These are phyloP conservation scores for Thripadectes ignobilis DNA, from an alignment of 2,797 vertebrate species.

Conservation along the genomic window DNA sequence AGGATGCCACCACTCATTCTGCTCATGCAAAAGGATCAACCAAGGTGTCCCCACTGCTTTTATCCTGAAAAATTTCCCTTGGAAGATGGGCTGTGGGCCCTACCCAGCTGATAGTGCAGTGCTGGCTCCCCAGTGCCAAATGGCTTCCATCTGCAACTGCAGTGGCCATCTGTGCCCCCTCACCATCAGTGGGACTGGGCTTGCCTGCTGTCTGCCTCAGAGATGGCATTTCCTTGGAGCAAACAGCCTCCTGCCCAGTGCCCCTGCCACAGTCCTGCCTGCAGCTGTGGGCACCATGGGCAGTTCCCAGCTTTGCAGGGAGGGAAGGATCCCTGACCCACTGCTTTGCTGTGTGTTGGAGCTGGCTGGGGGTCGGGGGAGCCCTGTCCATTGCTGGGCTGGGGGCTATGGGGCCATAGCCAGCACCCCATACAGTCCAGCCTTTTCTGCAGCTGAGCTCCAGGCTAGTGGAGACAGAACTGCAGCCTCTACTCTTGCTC, in stretches of 20 bases:
- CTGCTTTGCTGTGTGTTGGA: neutral
- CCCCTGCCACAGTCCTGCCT: neutral
- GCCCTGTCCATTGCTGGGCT: neutral
- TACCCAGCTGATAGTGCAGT: neutral
- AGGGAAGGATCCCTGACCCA: neutral
- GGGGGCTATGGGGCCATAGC: neutral
- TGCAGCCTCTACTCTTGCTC: neutral
- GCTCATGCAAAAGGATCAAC: neutral
- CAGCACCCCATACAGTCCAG: neutral
- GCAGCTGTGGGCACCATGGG: fast-evolving
- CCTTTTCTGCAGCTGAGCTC: neutral
- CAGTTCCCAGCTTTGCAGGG: neutral
- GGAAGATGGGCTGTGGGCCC: neutral
- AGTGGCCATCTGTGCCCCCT: neutral
- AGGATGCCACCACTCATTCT: neutral
- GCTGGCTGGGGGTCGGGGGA: neutral
- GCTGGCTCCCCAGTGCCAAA: neutral
- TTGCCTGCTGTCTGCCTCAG: neutral
- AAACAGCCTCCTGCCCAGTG: neutral
- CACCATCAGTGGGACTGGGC: fast-evolving
- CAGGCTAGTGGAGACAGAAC: neutral
- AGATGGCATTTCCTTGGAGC: neutral
- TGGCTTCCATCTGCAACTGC: neutral
- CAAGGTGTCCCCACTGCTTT: neutral
- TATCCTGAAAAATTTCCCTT: neutral